phyloP scores from a whole-genome alignment of 1,140 invertebrate species.

The Meloidogyne floridensis region DNA sequence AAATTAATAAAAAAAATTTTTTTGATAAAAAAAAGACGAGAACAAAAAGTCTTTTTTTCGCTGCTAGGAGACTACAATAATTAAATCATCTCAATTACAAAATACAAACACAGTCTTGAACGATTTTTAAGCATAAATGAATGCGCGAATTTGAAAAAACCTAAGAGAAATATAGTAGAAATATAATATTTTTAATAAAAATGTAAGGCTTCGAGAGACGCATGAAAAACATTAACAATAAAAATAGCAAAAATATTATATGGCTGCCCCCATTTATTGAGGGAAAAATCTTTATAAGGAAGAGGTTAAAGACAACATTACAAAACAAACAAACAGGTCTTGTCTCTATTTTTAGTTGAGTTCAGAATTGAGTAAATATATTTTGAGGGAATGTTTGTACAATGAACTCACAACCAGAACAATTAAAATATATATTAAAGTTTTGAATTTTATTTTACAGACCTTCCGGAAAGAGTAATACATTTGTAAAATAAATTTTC shows the following conservation, averaged over 20 bases:
- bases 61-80: conserved; percentile 5
- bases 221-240: neutral
- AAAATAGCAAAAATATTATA: neutral
- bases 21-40: neutral
- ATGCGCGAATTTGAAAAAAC: no score
- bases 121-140: no score
- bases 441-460: no score
- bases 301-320: conserved; percentile 3
- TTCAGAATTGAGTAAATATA: neutral
- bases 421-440: no score
- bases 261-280: neutral
- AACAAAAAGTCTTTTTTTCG: neutral
- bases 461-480: no score
- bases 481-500: no score
- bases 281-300: neutral
- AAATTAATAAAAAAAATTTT: neutral
- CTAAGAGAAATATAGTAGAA: no score
- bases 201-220: neutral
- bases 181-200: no score
- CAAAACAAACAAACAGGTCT: conserved; percentile 6
- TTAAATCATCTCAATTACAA: neutral
- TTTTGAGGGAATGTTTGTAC: no score
- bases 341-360: neutral
- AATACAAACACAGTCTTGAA: neutral
- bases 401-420: no score